Conservation (phyloP, 2,113 vertebrate genomes). For the Tetrao urogallus region DNA sequence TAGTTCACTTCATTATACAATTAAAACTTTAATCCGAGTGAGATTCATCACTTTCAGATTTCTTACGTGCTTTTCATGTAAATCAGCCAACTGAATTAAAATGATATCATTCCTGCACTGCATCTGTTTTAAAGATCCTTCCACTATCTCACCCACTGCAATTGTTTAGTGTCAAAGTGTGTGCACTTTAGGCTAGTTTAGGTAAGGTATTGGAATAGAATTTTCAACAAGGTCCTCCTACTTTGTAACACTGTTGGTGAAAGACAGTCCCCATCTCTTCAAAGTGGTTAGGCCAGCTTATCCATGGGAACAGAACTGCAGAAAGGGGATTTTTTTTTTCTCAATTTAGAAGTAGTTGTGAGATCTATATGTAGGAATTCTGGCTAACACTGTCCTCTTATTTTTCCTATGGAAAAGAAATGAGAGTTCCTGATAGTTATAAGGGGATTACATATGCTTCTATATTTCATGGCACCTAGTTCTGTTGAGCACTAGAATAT, state of each 20-base stretch:
- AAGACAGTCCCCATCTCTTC: neutral
- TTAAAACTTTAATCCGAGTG: neutral
- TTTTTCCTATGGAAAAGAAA: neutral
- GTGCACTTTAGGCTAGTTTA: neutral
- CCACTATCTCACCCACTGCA: neutral
- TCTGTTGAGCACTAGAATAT: neutral
- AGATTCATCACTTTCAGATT: neutral
- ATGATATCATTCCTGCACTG: rapidly evolving
- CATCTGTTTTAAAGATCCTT: neutral
- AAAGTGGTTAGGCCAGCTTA: neutral
- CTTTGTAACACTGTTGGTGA: neutral
- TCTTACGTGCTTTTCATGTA: neutral
- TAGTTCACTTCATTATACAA: neutral
- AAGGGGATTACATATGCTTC: neutral
- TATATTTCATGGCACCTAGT: neutral
- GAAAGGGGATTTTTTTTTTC: neutral
- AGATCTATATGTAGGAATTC: neutral
- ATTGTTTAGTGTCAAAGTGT: neutral
- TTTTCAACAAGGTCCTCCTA: neutral
- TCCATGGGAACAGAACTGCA: neutral
- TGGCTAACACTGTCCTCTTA: neutral
- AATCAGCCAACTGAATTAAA: neutral
- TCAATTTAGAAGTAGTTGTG: neutral
- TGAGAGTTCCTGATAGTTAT: neutral
- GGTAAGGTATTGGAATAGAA: neutral